phyloP scores from a whole-genome alignment of 2,113 vertebrate species.

The Lepus europaeus region DNA sequence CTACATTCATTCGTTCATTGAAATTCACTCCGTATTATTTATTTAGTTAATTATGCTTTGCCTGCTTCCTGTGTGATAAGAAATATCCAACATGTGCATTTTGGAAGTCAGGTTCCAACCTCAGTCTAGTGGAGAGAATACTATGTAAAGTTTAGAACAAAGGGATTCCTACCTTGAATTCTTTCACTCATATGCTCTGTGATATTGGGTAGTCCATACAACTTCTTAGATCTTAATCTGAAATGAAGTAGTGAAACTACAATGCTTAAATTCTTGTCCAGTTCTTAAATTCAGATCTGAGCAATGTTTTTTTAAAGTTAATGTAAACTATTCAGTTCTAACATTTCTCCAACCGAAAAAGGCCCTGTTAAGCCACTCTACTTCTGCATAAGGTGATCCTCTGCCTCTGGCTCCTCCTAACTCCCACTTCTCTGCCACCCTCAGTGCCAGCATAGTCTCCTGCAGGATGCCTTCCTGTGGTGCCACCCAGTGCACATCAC shows the following conservation, averaged over 20 bases:
- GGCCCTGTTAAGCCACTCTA: neutral
- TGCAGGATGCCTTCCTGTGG: neutral
- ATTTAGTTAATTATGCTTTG: neutral
- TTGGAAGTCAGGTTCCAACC: neutral
- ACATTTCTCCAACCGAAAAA: neutral
- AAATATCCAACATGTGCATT: neutral
- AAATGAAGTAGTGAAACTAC: neutral
- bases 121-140: neutral
- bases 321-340: neutral
- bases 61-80: neutral
- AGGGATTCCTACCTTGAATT: neutral
- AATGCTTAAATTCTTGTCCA: neutral
- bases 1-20: neutral
- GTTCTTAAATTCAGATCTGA: neutral
- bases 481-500: neutral
- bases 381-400: neutral
- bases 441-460: neutral
- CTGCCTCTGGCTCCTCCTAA: neutral
- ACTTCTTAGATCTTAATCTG: neutral
- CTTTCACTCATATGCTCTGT: neutral
- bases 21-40: neutral
- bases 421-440: neutral
- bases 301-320: neutral
- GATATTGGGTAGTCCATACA: neutral
- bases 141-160: neutral